Base-by-base conservation (phyloP, 2,113 vertebrate species). In the Toxotes jaculatrix region DNA sequence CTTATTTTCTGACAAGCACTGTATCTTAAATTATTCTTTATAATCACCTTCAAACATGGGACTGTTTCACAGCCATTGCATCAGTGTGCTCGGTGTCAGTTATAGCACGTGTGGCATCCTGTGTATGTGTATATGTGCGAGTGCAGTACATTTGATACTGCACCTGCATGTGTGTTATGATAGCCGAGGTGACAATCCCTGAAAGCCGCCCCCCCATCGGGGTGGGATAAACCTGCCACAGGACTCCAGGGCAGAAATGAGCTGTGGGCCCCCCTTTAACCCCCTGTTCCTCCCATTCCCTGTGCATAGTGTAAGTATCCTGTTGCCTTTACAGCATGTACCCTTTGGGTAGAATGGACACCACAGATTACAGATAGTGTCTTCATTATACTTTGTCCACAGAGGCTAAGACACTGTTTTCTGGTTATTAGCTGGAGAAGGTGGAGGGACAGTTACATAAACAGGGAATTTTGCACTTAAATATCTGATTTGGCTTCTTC, bases 1-100 rank as follows among this genome's bases (percentile, higher is more conserved):
- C 9, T 72, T 67, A 45, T 51, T 69, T 62, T 67, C 12, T 1
- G 10, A 67, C 19, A 14, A 27, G 11, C 23, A 12, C 7, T 32
- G 17, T 1, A 13, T 34, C 27, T 63, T 67, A 27, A 74, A 65
- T 74, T 31, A 66, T 86, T 77, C 61, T 45, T 14, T 45, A 17
- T 45, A n/a, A 70, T 67, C 64, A 66, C 59, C 43, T 55, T 72
- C 2, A 23, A 59, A 53, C 34, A 13, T 5, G 1, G 5, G 27
- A 45, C 23, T 32, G 13, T 77, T 89, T 83, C 70, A 60, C 3
- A 21, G 34, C 7, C 31, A 23, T 82, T 88, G 86, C 80, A 81
- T 88, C 85, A 82, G 74, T 10, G 32, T 31, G 32, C 32, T 53
- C 2, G 19, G 32, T 68, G 71, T 67, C 72, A 82, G n/a, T 79